Evolutionary conservation across 2,113 vertebrate species (phyloP), one percentile per base, ranked within the genome.

Genomic region (Toxostoma redivivum): DNA sequence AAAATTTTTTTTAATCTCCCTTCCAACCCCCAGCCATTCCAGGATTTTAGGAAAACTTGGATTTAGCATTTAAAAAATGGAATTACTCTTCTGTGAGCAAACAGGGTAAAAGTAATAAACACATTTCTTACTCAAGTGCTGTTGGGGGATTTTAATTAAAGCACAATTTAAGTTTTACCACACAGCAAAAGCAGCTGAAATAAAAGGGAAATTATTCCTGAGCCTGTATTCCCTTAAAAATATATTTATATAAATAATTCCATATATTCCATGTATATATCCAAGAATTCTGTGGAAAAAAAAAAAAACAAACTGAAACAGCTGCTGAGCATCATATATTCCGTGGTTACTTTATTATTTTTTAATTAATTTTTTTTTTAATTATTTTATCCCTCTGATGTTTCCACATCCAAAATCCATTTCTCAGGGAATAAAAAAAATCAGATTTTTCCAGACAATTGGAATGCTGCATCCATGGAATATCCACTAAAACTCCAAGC

Each of bases 291-390:
- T 0, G 10, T 33, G 10, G 2, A 7, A 31, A 30, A 47, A 19
- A 45, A 69, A 33, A 62, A 38, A 30, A 25, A 11, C 4, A 45
- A 42, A 71, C 8, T 44, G 35, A 28, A 81, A 31, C 15, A 65
- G 17, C 22, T 21, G 23, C 23, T 18, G 20, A 20, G 16, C 17
- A 27, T 5, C 3, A 3, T 5, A 12, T 64, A 50, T 56, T n/a
- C 40, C 40, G 14, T 2, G 1, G 12, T 5, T 31, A 47, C 1
- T 18, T 48, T 9, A 37, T 44, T 23, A 33, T n/a, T n/a, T n/a
- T n/a, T 35, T 18, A 10, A 4, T 27, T n/a, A n/a, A 28, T 6
- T 48, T 17, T 24, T 17, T 21, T 2, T 7, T 27, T 5, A 20
- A 37, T 45, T 81, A 7, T 51, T 60, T 58, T 19, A 27, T 31